These are phyloP conservation scores for Sthenelais limicola DNA, from an alignment of 2,888 invertebrate genomes.

Conservation along the genomic window DNA sequence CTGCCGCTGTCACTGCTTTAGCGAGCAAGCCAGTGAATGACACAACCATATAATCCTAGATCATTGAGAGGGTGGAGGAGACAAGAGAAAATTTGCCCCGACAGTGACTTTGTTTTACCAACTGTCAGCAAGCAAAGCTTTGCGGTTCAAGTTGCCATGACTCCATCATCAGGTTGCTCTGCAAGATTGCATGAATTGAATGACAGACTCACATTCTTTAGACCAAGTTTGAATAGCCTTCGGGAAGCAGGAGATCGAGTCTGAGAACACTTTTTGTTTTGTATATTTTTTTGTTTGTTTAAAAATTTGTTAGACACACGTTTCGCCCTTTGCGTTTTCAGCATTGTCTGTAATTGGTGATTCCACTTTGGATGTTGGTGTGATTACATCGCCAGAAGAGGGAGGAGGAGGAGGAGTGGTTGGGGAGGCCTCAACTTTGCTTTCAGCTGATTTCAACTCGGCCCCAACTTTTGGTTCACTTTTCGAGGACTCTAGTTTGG, in stretches of 20 bases:
- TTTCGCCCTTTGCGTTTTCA: constrained; percentile 40
- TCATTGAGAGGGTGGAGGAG: constrained; percentile 34
- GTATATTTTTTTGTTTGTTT: constrained; percentile 3
- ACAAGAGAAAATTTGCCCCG: constrained; percentile 36
- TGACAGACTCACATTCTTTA: constrained; percentile 26
- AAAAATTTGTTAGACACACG: constrained; percentile 43
- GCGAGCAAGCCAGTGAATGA: too few relatives aligned
- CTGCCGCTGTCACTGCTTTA: too few relatives aligned
- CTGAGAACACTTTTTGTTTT: not conserved
- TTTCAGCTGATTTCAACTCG: constrained; percentile 35
- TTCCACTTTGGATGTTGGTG: constrained; percentile 30
- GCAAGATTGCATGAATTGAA: not conserved
- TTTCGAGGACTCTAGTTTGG: constrained; percentile 46
- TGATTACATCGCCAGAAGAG: constrained; percentile 20
- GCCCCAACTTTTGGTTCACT: constrained; percentile 41
- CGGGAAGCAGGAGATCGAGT: too few relatives aligned
- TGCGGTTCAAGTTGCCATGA: constrained; percentile 37
- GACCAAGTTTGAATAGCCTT: constrained; percentile 25
- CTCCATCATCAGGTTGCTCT: constrained; percentile 39
- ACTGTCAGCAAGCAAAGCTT: constrained; percentile 39
- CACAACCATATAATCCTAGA: too few relatives aligned
- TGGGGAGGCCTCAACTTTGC: constrained; percentile 25
- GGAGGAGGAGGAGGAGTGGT: constrained; percentile 30
- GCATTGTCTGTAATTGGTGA: constrained; percentile 37
- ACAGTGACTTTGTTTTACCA: too few relatives aligned